Base-by-base conservation (phyloP, 2,797 vertebrate genomes). In the Coracias cyanogaster region DNA sequence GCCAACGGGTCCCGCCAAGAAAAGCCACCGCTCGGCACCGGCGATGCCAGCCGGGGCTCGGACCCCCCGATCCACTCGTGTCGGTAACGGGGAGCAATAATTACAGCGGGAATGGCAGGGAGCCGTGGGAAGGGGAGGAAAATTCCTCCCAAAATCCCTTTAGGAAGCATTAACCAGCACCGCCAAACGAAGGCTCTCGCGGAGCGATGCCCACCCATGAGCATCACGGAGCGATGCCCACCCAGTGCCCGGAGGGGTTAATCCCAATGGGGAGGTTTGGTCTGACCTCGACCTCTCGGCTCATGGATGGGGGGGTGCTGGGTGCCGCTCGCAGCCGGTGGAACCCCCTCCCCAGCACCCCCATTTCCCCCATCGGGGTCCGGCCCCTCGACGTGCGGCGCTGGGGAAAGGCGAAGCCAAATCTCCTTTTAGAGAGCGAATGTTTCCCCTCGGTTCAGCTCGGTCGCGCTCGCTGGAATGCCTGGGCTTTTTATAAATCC, bases 341-440 rank as follows among this genome's bases (percentile, higher is more conserved):
- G 45, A 15, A 18, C 45, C 45, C n/a, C n/a, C n/a, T n/a, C n/a
- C n/a, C n/a, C n/a, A n/a, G n/a, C n/a, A n/a, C n/a, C n/a, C n/a
- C n/a, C n/a, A n/a, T n/a, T n/a, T 0, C 15, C n/a, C 10, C 45
- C 29, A 2, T 21, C 2, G 24, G 91, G 91, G 86, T 72, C 66
- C 5, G 12, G 81, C 77, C 79, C 90, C 87, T 93, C 88, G 79
- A 92, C 67, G 89, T 94, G 96, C 87, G 86, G 93, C 74, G 82
- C 87, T 22, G 94, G 73, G 46, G 5, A 39, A 41, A 29, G 45
- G 65, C 61, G 43, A 89, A 92, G 94, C 93, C 93, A 93, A 93
- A 94, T 96, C 64, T 94, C 94, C 95, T 93, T 95, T 92, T 94
- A 93, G 95, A 96, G 95, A 86, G 95, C 43, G 91, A 95, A 90